Evolutionary conservation across 2,888 invertebrate species (phyloP).

Genomic region (Lithophane socia): DNA sequence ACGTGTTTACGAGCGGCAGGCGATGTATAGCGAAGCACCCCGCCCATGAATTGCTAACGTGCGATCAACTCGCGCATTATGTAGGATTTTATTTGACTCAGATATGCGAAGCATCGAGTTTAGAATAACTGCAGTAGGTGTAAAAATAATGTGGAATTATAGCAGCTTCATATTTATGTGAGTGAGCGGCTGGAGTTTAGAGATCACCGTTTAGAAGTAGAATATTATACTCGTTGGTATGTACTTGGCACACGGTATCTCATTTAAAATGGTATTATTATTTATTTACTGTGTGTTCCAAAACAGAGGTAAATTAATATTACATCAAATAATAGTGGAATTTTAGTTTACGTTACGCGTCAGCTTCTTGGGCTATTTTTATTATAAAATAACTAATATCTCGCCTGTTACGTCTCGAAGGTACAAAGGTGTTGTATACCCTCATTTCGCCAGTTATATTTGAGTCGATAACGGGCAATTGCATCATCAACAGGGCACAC

Average conservation of each 20-base stretch:
- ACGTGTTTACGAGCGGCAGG: slow-evolving; percentile 81
- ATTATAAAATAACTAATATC: too few relatives aligned
- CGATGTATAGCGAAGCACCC: slow-evolving; percentile 79
- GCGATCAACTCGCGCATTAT: slow-evolving; percentile 68
- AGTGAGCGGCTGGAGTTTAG: neutral
- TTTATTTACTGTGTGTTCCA: neutral
- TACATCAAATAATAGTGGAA: neutral
- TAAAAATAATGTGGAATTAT: slow-evolving; percentile 49
- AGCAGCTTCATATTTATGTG: slow-evolving; percentile 18
- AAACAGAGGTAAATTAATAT: neutral
- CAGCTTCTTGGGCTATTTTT: neutral
- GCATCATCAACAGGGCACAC: neutral
- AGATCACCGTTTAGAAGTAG: neutral
- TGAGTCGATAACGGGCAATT: neutral
- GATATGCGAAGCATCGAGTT: slow-evolving; percentile 58
- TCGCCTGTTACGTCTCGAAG: neutral
- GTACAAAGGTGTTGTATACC: too few relatives aligned
- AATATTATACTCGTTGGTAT: neutral
- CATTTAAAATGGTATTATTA: slow-evolving; percentile 2
- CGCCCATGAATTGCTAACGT: slow-evolving; percentile 78
- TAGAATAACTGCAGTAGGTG: slow-evolving; percentile 46
- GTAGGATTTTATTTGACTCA: slow-evolving; percentile 64
- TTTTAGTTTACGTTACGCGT: neutral
- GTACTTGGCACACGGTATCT: neutral
- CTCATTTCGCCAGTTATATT: neutral